A percentile compares a stretch with the other conserved stretches of the same genome.
phyloP scores from a whole-genome alignment of 2,797 vertebrate genomes.

The Hafferia zeledoni region DNA sequence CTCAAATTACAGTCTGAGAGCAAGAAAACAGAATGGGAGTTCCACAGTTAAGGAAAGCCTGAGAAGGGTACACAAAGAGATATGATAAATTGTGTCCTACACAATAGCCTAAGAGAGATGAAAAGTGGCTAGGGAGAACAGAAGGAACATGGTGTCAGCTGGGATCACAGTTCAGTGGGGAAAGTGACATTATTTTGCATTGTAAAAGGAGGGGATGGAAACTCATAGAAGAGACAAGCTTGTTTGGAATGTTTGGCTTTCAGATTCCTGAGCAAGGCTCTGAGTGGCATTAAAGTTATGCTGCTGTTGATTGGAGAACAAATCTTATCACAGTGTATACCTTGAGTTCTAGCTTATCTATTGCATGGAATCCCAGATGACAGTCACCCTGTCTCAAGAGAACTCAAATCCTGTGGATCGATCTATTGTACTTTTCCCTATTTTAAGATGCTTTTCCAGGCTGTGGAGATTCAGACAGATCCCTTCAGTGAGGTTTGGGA shows the following conservation, averaged over 20 bases:
- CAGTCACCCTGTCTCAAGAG: accelerated
- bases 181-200: background rate
- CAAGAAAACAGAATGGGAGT: background rate
- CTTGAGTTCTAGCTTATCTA: background rate
- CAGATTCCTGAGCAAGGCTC: background rate
- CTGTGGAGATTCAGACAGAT: background rate
- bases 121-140: background rate
- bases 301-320: background rate
- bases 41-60: background rate
- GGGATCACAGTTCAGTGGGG: background rate
- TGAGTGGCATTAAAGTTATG: background rate
- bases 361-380: background rate
- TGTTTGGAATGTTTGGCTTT: background rate
- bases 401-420: background rate
- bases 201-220: background rate
- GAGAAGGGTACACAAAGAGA: background rate
- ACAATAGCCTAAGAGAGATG: background rate
- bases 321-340: background rate
- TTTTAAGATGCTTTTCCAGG: background rate
- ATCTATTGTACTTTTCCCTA: background rate
- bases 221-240: background rate
- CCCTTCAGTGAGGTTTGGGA: background rate
- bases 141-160: background rate
- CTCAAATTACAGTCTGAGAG: background rate
- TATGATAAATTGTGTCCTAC: background rate